These are phyloP conservation scores for Pandion haliaetus DNA, from an alignment of 2,113 vertebrate species.

Conservation along the genomic window DNA sequence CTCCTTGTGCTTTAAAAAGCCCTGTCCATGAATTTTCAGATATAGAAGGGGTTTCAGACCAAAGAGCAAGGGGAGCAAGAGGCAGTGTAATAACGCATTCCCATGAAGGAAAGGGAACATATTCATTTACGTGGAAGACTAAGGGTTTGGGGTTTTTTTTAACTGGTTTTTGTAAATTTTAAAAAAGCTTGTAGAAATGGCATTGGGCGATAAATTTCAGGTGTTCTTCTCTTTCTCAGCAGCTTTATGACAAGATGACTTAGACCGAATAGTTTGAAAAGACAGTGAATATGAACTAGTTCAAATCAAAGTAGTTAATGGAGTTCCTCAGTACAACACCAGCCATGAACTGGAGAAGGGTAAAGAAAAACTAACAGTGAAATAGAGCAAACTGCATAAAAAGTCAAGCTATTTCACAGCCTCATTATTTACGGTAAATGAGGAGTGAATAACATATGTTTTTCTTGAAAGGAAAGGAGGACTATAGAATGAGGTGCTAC, in stretches of 20 bases:
- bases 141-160: rapidly evolving
- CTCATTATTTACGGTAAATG: not conserved
- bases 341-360: not conserved
- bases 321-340: not conserved
- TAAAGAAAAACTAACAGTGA: not conserved
- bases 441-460: not conserved
- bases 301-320: not conserved
- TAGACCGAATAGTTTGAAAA: not conserved
- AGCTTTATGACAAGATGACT: not conserved
- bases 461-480: not conserved
- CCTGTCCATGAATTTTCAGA: not conserved
- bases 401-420: not conserved
- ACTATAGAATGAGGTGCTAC: not conserved
- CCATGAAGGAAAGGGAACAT: not conserved
- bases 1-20: not conserved
- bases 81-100: not conserved
- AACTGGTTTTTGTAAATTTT: not conserved
- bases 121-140: not conserved
- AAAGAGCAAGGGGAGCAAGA: not conserved
- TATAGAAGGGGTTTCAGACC: not conserved
- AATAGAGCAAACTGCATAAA: not conserved
- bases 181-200: not conserved
- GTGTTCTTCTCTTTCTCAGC: not conserved
- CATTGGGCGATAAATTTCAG: not conserved
- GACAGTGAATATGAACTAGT: not conserved